These are phyloP conservation scores for Lutjanus erythropterus DNA, from an alignment of 2,113 vertebrate genomes.

Conservation along the genomic window DNA sequence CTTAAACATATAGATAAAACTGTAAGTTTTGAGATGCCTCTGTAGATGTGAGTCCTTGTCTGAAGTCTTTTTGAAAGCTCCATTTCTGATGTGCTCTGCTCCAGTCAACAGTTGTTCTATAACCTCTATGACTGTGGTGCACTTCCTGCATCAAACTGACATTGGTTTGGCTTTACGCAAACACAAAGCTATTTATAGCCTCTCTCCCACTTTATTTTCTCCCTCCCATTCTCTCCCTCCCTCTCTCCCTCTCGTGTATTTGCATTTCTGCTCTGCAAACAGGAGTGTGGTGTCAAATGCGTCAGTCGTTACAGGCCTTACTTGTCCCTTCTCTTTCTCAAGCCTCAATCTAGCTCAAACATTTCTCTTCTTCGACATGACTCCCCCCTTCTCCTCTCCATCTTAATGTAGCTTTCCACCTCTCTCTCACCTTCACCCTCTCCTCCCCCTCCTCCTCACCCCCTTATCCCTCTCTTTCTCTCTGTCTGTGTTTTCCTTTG, in stretches of 20 bases:
- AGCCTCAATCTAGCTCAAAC: conserved; percentile 43
- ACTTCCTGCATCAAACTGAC: conserved; percentile 79
- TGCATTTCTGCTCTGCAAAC: conserved; percentile 74
- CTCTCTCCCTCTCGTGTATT: conserved; percentile 56
- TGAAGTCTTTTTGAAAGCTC: conserved; percentile 17
- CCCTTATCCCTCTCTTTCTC: not conserved
- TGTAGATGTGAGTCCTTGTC: not conserved
- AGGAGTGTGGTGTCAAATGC: conserved; percentile 62
- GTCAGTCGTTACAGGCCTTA: conserved; percentile 40
- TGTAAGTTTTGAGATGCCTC: not conserved
- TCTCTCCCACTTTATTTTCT: conserved; percentile 70
- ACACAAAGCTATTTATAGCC: conserved; percentile 81
- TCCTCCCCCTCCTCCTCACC: not conserved
- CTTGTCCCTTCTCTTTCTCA: conserved; percentile 52
- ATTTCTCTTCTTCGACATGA: conserved; percentile 8
- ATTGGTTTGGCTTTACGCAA: conserved; percentile 75
- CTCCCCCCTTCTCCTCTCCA: conserved; percentile 37
- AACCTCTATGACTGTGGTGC: conserved; percentile 70
- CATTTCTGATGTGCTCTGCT: conserved; percentile 29
- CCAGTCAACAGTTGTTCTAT: conserved; percentile 70
- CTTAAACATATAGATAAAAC: not conserved
- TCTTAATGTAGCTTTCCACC: conserved; percentile 59
- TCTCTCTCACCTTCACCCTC: conserved; percentile 60
- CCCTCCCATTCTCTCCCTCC: conserved; percentile 43
- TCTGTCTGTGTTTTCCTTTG: conserved; percentile 70